Evolutionary conservation across 2,888 invertebrate species (phyloP), one percentile per base, ranked within the genome.

Genomic region (Agrilus cyanescens): DNA sequence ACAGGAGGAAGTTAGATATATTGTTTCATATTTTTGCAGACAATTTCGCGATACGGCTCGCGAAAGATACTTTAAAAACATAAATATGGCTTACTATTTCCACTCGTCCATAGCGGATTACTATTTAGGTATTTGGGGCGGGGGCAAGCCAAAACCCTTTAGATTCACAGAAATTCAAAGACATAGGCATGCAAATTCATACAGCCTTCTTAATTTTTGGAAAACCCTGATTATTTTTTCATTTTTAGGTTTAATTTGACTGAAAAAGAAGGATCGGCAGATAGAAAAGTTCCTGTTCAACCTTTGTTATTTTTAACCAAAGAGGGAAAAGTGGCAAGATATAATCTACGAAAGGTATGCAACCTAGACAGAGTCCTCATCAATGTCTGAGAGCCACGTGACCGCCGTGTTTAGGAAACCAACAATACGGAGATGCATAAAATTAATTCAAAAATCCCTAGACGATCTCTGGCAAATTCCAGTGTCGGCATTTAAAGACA

Each of bases 71-170:
- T 96, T 98, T 70, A 91, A 91, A 65, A 96, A 97, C 60, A 84
- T 93, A 78, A 94, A 94, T 64, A 89, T 94, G 83, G 88, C 93
- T 0, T 85, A 85, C 68, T 93, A 94, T 63, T 95, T 96, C 61
- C 97, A 98, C 62, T 94, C 95, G 0, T 90, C 89, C 73, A 93
- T 96, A 50, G 95, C 97, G 2, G 97, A 98, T 67, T 98, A 97
- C 62, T 98, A 93, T 63, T 71, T 96, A 15, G 96, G 96, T 1
- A 89, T 91, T 43, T 96, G 95, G 94, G 96, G 95, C 1, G 89
- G 91, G 0, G 95, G 95, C 0, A 78, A 73, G 25, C 86, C 94
- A 0, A 97, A 97, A 57, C 96, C 96, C 0, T 96, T 94, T 58
- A 93, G 91, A 58, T 98, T 89, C 59, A 96, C 96, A 0, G 96